Percentiles rank a stretch among this genome's conserved stretches.
Evolutionary conservation across 1,140 invertebrate species (phyloP).

Genomic region (Idris sp.): DNA sequence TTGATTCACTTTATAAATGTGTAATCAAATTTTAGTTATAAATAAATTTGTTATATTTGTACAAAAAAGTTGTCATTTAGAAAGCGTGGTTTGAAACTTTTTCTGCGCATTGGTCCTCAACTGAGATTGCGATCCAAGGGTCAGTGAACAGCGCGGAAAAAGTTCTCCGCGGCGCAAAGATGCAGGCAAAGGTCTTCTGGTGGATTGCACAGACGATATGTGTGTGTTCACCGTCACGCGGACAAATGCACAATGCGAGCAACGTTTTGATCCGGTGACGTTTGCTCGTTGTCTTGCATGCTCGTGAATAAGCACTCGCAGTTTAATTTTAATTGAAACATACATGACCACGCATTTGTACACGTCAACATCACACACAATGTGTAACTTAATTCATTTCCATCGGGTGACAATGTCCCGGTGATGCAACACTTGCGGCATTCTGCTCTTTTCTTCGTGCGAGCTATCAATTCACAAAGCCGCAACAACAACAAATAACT

Average conservation of each 20-base stretch:
- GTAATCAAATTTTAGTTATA: no score
- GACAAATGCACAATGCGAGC: constrained; percentile 48
- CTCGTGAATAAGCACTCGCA: constrained; percentile 33
- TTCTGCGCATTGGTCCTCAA: no score
- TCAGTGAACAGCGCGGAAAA: constrained; percentile 48
- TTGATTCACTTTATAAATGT: no score
- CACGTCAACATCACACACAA: constrained; percentile 43
- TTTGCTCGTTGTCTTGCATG: constrained; percentile 35
- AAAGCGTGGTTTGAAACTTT: no score
- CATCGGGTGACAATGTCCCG: constrained; percentile 33
- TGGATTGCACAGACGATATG: constrained; percentile 48
- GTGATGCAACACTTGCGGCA: constrained; percentile 19
- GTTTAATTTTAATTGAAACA: constrained; percentile 55
- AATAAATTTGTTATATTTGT: no score
- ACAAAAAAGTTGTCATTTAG: no score
- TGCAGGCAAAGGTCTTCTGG: constrained; percentile 46
- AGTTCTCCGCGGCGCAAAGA: constrained; percentile 41
- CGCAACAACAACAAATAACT: no score
- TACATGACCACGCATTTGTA: constrained; percentile 47
- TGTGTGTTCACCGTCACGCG: constrained; percentile 31
- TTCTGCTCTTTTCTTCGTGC: background rate
- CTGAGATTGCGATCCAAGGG: constrained; percentile 55
- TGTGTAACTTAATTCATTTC: constrained; percentile 46
- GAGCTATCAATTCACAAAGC: no score
- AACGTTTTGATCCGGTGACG: constrained; percentile 50